These are phyloP conservation scores for Choreutis nemorana DNA, from an alignment of 2,888 invertebrate species.

Conservation along the genomic window DNA sequence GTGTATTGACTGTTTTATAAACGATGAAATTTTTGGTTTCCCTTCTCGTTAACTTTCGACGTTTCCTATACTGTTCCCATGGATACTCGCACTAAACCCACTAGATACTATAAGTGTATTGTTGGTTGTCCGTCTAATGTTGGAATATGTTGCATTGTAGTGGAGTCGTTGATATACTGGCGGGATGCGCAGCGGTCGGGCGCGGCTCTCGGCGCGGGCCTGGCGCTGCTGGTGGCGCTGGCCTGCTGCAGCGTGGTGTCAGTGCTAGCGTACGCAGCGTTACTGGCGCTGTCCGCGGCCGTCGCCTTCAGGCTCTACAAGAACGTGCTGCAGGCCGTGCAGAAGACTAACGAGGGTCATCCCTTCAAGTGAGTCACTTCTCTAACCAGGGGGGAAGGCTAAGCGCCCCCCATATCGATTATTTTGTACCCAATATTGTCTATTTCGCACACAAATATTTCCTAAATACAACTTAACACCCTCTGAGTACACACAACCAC, in stretches of 20 bases:
- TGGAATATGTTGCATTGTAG: conserved; percentile 60
- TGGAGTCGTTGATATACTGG: conserved; percentile 98
- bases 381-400: too few species aligned
- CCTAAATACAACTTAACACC: too few species aligned
- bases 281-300: conserved; percentile 85
- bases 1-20: too few species aligned
- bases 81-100: too few species aligned
- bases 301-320: conserved; percentile 96
- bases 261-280: conserved; percentile 91
- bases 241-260: conserved; percentile 95
- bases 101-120: too few species aligned
- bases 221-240: conserved; percentile 90
- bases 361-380: conserved; percentile 98
- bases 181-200: conserved; percentile 94
- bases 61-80: too few species aligned
- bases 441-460: too few species aligned
- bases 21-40: too few species aligned
- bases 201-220: conserved; percentile 88
- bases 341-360: conserved; percentile 96
- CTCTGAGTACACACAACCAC: background rate
- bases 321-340: conserved; percentile 92
- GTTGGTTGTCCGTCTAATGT: too few species aligned
- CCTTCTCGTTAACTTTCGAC: too few species aligned
- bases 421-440: too few species aligned
- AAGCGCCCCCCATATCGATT: too few species aligned